Conservation (phyloP, 2,113 vertebrate species). For the Psilopsiagon aurifrons region DNA sequence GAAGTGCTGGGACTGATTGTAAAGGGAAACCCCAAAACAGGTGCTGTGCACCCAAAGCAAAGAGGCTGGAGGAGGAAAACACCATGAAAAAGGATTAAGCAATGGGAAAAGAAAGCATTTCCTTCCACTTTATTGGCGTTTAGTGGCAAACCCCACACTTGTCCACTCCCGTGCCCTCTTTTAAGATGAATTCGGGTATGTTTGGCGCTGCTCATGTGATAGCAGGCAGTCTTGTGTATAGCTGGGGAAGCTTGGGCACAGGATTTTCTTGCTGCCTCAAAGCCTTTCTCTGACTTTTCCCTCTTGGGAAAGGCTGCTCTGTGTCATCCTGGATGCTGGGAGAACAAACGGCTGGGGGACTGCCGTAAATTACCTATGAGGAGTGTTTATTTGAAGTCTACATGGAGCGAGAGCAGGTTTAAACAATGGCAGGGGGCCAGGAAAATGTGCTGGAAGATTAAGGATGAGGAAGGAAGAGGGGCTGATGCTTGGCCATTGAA, state of each 20-base stretch:
- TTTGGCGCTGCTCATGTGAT: background rate
- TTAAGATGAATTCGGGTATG: background rate
- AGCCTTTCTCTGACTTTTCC: background rate
- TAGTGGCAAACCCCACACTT: background rate
- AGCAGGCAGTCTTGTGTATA: background rate
- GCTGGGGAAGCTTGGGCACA: background rate
- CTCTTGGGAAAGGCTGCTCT: background rate
- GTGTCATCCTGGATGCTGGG: background rate
- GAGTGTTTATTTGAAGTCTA: slow-evolving; percentile 65
- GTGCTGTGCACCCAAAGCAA: background rate
- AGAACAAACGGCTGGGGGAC: background rate
- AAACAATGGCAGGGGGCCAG: slow-evolving; percentile 38
- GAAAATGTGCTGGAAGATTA: slow-evolving; percentile 3
- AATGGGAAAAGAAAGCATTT: background rate
- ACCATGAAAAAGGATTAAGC: background rate
- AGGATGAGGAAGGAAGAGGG: background rate
- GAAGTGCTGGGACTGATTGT: fast-evolving
- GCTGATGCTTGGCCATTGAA: background rate
- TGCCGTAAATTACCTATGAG: background rate
- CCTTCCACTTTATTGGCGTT: background rate
- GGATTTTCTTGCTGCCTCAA: background rate
- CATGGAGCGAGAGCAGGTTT: slow-evolving; percentile 28
- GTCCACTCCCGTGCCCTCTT: background rate
- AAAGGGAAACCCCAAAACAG: background rate
- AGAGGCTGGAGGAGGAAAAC: background rate